Percentiles rank a stretch among this genome's conserved stretches.
Conservation (phyloP, 2,797 vertebrate species). For the Lagorchestes hirsutus region DNA sequence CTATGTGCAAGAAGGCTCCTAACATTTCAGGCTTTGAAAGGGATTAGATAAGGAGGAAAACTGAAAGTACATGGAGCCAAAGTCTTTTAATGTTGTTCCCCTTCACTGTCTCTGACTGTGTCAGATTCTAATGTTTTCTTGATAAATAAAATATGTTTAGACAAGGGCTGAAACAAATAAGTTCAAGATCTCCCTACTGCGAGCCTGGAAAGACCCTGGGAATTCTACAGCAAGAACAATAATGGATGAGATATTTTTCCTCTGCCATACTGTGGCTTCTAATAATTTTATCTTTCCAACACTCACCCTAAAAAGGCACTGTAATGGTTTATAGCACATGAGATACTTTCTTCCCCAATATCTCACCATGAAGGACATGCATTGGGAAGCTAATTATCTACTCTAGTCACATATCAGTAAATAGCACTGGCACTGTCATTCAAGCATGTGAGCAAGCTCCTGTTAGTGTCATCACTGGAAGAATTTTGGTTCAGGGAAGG, state of each 20-base stretch:
- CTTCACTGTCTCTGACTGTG: neutral
- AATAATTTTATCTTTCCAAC: neutral
- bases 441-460: fast-evolving
- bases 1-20: neutral
- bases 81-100: neutral
- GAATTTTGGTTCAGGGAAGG: neutral
- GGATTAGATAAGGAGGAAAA: neutral
- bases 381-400: neutral
- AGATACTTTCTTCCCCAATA: neutral
- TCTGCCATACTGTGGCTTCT: neutral
- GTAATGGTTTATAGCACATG: neutral
- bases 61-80: neutral
- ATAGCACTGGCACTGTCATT: fast-evolving
- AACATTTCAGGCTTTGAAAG: neutral
- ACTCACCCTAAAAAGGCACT: neutral
- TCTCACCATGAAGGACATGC: neutral
- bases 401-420: neutral
- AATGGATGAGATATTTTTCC: neutral
- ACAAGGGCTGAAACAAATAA: neutral
- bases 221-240: neutral
- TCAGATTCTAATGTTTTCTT: neutral
- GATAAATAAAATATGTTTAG: neutral
- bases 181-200: neutral
- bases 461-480: neutral
- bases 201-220: neutral